Percentiles rank a stretch among this genome's conserved stretches.
phyloP scores from a whole-genome alignment of 2,113 vertebrate species.

The Cyanoramphus novaezelandiae region DNA sequence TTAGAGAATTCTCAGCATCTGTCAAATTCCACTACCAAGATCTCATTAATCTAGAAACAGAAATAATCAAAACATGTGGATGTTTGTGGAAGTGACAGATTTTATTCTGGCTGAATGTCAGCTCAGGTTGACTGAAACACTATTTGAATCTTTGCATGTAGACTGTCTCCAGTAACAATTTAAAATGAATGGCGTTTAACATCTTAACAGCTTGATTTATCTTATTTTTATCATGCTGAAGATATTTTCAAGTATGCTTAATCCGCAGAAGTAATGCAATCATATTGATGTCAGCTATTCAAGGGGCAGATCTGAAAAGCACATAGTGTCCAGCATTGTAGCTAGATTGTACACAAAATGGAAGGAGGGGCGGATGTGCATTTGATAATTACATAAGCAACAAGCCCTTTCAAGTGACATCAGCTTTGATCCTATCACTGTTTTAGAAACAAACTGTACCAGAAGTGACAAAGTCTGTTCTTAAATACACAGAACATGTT shows the following conservation, averaged over 20 bases:
- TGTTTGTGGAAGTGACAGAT: not conserved
- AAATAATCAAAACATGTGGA: not conserved
- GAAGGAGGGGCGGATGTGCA: not conserved
- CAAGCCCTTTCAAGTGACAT: not conserved
- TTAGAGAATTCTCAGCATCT: not conserved
- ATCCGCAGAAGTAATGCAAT: not conserved
- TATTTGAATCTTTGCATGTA: not conserved
- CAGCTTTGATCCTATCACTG: not conserved
- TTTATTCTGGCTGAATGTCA: not conserved
- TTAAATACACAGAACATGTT: not conserved
- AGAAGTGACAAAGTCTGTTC: not conserved
- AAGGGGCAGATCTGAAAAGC: not conserved
- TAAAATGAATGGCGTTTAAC: not conserved
- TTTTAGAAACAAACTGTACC: not conserved
- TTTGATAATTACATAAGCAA: not conserved
- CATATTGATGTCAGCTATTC: not conserved
- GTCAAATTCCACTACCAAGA: not conserved
- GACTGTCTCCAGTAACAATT: not conserved
- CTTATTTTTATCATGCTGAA: not conserved
- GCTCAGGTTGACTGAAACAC: not conserved
- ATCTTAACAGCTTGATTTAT: not conserved
- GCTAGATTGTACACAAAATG: fast-evolving
- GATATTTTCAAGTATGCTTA: not conserved
- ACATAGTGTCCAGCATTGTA: not conserved
- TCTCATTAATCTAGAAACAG: not conserved